Conservation (phyloP, 2,797 vertebrate genomes). For the Glyptemys insculpta region DNA sequence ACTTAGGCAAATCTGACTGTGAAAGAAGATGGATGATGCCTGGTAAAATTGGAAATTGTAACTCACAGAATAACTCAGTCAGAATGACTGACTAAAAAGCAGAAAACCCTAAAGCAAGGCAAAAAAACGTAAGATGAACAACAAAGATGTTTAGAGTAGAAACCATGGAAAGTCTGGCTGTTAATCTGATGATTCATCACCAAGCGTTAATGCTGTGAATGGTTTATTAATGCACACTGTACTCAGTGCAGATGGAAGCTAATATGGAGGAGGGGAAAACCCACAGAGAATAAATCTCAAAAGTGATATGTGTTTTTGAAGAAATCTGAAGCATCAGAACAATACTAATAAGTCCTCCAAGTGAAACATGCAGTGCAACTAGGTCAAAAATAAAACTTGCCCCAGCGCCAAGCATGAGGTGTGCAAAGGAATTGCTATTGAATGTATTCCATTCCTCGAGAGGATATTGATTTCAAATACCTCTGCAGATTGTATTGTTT, state of each 20-base stretch:
- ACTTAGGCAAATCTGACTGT: slow-evolving; percentile 18
- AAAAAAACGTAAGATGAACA: not conserved
- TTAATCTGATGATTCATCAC: slow-evolving; percentile 28
- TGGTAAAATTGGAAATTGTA: slow-evolving; percentile 3
- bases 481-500: not conserved
- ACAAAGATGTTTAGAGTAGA: not conserved
- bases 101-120: slow-evolving; percentile 7
- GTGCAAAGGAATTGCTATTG: not conserved
- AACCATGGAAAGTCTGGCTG: not conserved
- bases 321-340: not conserved
- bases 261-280: not conserved
- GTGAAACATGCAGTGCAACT: not conserved
- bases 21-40: not conserved
- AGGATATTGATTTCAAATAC: not conserved
- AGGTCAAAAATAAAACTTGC: not conserved
- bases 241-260: not conserved
- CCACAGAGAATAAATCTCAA: not conserved
- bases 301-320: not conserved
- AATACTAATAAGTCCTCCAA: not conserved
- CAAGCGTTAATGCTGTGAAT: not conserved
- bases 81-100: slow-evolving; percentile 13
- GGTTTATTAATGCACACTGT: not conserved
- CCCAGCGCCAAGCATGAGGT: not conserved
- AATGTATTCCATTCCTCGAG: not conserved
- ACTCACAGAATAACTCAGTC: not conserved